Evolutionary conservation across 2,888 invertebrate species (phyloP).

Genomic region (Mesoligia furuncula): DNA sequence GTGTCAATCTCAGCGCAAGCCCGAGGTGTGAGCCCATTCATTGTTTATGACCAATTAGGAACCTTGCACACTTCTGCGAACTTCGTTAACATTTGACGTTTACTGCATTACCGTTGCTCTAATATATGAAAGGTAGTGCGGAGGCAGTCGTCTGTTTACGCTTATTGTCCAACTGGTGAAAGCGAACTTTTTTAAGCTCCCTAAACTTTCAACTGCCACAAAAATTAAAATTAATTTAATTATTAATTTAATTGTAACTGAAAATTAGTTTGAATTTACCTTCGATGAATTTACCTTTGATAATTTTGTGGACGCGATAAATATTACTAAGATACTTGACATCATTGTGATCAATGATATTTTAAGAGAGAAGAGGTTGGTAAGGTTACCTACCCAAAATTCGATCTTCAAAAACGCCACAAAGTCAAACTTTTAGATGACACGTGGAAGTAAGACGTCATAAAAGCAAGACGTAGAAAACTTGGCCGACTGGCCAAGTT

Average conservation of each 20-base stretch:
- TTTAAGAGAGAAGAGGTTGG: neutral
- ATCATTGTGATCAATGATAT: neutral
- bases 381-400: neutral
- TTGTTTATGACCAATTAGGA: constrained; percentile 81
- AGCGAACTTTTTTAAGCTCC: neutral
- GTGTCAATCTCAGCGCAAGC: constrained; percentile 27
- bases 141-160: constrained; percentile 25
- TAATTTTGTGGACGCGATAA: neutral
- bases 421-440: too few relatives aligned
- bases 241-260: too few relatives aligned
- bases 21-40: constrained; percentile 55
- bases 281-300: neutral
- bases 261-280: neutral
- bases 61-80: constrained; percentile 76
- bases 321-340: neutral
- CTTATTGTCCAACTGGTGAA: constrained; percentile 10
- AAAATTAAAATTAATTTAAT: too few relatives aligned
- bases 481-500: too few relatives aligned
- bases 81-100: constrained; percentile 69
- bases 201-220: too few relatives aligned
- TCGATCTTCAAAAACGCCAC: too few relatives aligned
- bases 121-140: constrained; percentile 41
- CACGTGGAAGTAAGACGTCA: too few relatives aligned
- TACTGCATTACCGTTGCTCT: constrained; percentile 54
- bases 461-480: too few relatives aligned